These are phyloP conservation scores for Xiphophorus couchianus DNA, from an alignment of 2,113 vertebrate species.

Conservation along the genomic window DNA sequence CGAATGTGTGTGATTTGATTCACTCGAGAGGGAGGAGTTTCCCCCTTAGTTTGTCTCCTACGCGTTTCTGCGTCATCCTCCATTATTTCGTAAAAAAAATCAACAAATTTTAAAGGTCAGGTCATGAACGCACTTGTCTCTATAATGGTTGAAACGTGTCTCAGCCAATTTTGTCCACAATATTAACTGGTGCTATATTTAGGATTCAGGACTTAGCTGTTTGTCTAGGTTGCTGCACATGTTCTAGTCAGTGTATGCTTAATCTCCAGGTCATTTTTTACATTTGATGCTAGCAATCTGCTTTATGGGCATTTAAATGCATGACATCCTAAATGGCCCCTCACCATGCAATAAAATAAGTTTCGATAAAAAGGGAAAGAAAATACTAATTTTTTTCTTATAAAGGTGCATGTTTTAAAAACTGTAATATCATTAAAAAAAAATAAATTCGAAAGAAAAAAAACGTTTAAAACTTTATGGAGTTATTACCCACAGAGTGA, in stretches of 20 bases:
- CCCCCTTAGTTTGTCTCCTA: slow-evolving; percentile 43
- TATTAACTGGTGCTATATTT: slow-evolving; percentile 88
- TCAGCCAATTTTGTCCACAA: slow-evolving; percentile 50
- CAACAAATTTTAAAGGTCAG: slow-evolving; percentile 38
- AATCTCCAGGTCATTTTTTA: slow-evolving; percentile 44
- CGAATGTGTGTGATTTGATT: slow-evolving; percentile 46
- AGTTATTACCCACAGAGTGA: neutral
- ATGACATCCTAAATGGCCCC: slow-evolving; percentile 8
- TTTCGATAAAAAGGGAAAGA: slow-evolving; percentile 28
- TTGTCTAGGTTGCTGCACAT: slow-evolving; percentile 65
- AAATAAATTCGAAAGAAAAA: neutral
- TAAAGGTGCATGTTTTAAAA: neutral
- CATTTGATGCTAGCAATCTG: slow-evolving; percentile 37
- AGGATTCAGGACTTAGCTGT: slow-evolving; percentile 76
- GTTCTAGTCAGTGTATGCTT: slow-evolving; percentile 48
- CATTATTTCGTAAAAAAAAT: slow-evolving; percentile 20
- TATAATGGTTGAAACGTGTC: slow-evolving; percentile 45
- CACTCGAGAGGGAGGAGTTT: slow-evolving; percentile 30
- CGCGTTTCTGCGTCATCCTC: slow-evolving; percentile 49
- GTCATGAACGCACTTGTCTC: slow-evolving; percentile 50
- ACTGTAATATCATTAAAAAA: neutral
- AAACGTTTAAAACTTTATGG: neutral
- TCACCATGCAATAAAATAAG: slow-evolving; percentile 56
- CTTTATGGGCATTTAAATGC: slow-evolving; percentile 49
- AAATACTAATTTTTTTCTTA: neutral